Evolutionary conservation across 2,113 vertebrate species (phyloP).

Genomic region (Grammomys surdaster): DNA sequence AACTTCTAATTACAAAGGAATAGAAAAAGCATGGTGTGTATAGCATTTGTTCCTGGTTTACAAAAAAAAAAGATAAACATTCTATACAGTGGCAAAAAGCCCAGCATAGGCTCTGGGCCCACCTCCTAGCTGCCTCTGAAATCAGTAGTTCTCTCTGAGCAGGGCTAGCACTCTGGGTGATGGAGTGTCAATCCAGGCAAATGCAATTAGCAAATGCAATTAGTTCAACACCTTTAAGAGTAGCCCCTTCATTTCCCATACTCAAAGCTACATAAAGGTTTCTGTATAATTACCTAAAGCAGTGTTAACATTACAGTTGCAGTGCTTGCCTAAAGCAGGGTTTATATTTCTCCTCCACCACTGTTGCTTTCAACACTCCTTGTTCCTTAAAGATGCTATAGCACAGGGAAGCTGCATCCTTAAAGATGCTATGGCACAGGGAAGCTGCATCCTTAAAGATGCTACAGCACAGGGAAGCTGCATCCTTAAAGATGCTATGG

Average conservation of each 20-base stretch:
- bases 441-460: no score
- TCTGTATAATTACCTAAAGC: background rate
- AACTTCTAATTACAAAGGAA: conserved; percentile 8
- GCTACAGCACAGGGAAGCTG: no score
- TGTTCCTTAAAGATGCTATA: no score
- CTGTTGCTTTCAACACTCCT: background rate
- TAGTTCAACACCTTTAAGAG: conserved; percentile 12
- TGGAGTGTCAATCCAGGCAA: background rate
- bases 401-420: no score
- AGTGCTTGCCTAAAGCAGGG: background rate
- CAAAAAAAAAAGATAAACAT: background rate
- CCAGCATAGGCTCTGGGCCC: background rate
- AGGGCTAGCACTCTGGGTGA: background rate
- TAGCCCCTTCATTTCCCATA: background rate
- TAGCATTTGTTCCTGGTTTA: background rate
- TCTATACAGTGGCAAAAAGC: background rate
- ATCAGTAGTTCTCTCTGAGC: background rate
- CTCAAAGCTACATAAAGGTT: background rate
- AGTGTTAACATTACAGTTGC: background rate
- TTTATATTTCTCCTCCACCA: background rate
- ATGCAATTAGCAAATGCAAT: conserved; percentile 60
- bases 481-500: no score
- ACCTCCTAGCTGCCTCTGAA: background rate
- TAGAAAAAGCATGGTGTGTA: background rate
- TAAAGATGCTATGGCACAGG: no score